Conservation (phyloP, 2,113 vertebrate species). For the Pithys albifrons region DNA sequence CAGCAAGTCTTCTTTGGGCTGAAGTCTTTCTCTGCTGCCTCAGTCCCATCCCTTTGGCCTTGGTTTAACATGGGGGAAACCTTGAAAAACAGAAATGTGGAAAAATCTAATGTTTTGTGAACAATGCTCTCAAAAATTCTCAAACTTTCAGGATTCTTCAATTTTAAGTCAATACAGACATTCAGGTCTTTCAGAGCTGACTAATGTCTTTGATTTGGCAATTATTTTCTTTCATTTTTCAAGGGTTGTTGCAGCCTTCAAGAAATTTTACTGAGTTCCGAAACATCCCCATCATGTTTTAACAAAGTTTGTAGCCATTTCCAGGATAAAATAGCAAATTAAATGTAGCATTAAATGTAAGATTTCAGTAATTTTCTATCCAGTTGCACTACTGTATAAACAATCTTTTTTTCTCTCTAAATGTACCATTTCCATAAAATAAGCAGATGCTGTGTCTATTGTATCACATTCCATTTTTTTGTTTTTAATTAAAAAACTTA, state of each 20-base stretch:
- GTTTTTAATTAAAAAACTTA: background rate
- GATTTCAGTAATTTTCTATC: background rate
- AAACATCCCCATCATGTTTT: background rate
- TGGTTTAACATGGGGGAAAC: background rate
- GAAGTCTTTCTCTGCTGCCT: background rate
- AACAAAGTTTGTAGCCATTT: background rate
- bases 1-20: background rate
- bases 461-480: background rate
- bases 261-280: background rate
- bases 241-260: background rate
- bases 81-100: background rate
- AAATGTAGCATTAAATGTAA: background rate
- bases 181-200: background rate
- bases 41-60: background rate
- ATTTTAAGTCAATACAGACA: background rate
- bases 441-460: background rate
- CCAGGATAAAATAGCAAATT: background rate
- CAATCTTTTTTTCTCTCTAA: background rate
- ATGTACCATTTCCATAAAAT: background rate
- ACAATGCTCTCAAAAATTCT: background rate
- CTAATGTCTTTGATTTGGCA: background rate
- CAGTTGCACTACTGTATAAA: background rate
- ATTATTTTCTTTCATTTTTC: background rate
- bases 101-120: background rate
- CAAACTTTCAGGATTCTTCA: background rate